phyloP scores from a whole-genome alignment of 2,113 vertebrate species.

The Cyanoramphus novaezelandiae region DNA sequence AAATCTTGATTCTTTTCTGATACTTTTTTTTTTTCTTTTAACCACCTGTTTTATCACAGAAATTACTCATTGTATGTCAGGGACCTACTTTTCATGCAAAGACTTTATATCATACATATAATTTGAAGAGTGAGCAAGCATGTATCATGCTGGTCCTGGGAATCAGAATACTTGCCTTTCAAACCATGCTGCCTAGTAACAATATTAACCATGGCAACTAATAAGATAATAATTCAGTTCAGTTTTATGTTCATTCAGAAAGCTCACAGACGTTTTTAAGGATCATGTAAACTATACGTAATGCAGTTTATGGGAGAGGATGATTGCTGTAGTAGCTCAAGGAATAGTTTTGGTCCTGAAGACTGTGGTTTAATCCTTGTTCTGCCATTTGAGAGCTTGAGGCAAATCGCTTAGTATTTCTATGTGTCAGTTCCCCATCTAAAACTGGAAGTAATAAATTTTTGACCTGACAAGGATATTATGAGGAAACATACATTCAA shows the following conservation, averaged over 20 bases:
- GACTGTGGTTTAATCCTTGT: neutral
- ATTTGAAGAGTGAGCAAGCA: neutral
- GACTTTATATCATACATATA: neutral
- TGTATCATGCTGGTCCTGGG: neutral
- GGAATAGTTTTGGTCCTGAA: neutral
- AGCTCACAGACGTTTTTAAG: neutral
- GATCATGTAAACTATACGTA: neutral
- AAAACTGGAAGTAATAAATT: neutral
- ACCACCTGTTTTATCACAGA: neutral
- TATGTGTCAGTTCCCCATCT: neutral
- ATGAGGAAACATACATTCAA: neutral
- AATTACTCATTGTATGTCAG: neutral
- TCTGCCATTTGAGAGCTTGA: constrained; percentile 6
- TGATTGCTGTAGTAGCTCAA: neutral
- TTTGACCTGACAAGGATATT: neutral
- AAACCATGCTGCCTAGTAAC: neutral
- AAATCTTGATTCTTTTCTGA: neutral
- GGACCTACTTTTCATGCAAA: neutral
- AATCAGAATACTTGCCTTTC: constrained; percentile 5
- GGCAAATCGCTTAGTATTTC: neutral
- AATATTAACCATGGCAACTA: neutral
- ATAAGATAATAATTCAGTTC: neutral
- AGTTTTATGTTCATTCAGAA: constrained; percentile 8
- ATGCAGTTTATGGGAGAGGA: neutral
- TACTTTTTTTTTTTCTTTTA: neutral